Percentiles rank a stretch among this genome's conserved stretches.
phyloP scores from a whole-genome alignment of 92 coral and sea anemone genomes.

The Paramuricea clavata region DNA sequence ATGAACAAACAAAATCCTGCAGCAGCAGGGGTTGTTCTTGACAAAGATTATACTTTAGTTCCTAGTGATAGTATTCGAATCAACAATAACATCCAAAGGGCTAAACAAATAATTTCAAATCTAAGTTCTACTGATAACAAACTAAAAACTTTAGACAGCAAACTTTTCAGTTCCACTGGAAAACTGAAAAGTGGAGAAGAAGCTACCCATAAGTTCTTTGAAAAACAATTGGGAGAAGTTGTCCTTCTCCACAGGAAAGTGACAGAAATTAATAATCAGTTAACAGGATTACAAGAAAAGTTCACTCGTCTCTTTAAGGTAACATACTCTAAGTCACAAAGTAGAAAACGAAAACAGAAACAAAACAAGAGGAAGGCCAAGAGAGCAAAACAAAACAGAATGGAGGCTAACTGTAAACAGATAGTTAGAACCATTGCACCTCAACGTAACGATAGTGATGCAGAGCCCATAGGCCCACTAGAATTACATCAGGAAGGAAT shows the following conservation, averaged over 20 bases:
- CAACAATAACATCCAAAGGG: constrained; percentile 43
- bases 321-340: constrained; percentile 49
- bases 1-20: constrained; percentile 68
- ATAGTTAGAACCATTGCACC: constrained; percentile 53
- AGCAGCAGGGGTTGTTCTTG: constrained; percentile 65
- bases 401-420: constrained; percentile 54
- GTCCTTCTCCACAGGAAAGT: constrained; percentile 40
- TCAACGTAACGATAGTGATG: background rate
- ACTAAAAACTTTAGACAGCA: constrained; percentile 33
- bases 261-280: constrained; percentile 1
- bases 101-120: constrained; percentile 42
- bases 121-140: constrained; percentile 31
- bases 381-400: constrained; percentile 42
- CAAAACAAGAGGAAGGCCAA: constrained; percentile 59
- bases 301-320: constrained; percentile 61
- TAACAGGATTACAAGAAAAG: constrained; percentile 51
- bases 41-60: constrained; percentile 38
- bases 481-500: constrained; percentile 52
- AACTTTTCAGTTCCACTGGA: constrained; percentile 48
- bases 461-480: constrained; percentile 48
- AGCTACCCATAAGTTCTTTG: constrained; percentile 47
- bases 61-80: constrained; percentile 66
- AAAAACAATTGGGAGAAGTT: constrained; percentile 38
- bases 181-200: constrained; percentile 44
- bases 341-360: constrained; percentile 60